phyloP scores from a whole-genome alignment of 2,888 invertebrate genomes.

The Panopea generosa region DNA sequence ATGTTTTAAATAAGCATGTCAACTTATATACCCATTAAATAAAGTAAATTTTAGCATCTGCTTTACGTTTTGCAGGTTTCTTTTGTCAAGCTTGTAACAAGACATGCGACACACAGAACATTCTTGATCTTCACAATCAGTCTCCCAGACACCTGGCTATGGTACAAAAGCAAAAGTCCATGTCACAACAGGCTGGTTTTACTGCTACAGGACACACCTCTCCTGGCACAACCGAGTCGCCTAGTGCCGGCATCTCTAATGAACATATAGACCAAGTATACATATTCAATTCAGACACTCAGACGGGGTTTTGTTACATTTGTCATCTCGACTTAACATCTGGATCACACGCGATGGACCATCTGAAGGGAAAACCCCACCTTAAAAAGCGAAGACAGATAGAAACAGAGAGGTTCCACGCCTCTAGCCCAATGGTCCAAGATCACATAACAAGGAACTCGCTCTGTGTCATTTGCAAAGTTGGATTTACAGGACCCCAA shows the following conservation, averaged over 20 bases:
- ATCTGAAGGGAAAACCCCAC: constrained; percentile 68
- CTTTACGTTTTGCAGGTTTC: constrained; percentile 22
- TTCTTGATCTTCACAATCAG: constrained; percentile 45
- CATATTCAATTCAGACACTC: constrained; percentile 36
- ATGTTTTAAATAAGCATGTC: no score
- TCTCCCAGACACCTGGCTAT: constrained; percentile 65
- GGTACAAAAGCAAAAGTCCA: constrained; percentile 28
- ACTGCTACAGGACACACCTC: neutral
- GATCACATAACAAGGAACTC: no score
- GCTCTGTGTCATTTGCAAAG: constrained; percentile 54
- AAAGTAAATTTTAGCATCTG: no score
- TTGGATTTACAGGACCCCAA: constrained; percentile 61
- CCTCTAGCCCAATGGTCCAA: neutral
- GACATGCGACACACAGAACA: constrained; percentile 50
- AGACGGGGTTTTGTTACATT: constrained; percentile 57
- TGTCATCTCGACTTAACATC: constrained; percentile 67
- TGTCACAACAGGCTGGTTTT: neutral
- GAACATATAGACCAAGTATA: constrained; percentile 31
- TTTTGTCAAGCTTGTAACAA: constrained; percentile 60
- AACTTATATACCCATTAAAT: no score
- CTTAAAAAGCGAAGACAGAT: constrained; percentile 26
- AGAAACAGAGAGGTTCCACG: no score
- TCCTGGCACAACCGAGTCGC: neutral
- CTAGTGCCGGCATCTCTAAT: neutral
- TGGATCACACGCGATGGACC: constrained; percentile 56